Conservation (phyloP, 2,113 vertebrate species). For the Toxostoma redivivum region DNA sequence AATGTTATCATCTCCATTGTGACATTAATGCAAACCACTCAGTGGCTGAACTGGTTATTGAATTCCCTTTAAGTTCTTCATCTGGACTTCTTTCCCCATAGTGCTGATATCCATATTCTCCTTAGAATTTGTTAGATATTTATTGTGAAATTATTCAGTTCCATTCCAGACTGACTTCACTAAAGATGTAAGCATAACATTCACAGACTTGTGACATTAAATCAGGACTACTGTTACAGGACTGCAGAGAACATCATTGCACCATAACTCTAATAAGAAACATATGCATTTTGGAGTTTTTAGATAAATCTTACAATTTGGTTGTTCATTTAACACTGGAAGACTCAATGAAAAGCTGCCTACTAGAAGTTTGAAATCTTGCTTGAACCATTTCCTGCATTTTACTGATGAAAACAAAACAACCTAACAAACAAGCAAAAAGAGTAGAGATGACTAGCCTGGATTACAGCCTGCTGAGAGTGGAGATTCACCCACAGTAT, state of each 20-base stretch:
- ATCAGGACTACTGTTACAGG: not conserved
- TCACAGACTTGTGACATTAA: not conserved
- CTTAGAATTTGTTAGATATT: not conserved
- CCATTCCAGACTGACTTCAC: not conserved
- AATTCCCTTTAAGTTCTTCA: not conserved
- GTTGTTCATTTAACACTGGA: not conserved
- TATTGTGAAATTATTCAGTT: not conserved
- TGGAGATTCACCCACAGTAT: not conserved
- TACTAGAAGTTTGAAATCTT: not conserved
- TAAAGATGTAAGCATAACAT: not conserved
- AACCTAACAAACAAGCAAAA: accelerated
- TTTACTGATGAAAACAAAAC: not conserved
- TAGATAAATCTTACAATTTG: not conserved
- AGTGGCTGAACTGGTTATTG: not conserved
- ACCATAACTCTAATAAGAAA: not conserved
- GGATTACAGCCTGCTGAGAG: not conserved
- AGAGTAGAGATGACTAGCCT: not conserved
- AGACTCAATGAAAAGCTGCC: not conserved
- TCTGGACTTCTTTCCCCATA: not conserved
- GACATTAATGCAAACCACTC: not conserved
- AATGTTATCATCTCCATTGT: not conserved
- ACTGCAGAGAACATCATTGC: not conserved
- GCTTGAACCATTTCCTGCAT: not conserved
- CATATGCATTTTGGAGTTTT: not conserved
- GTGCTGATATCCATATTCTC: not conserved